Percentiles rank a stretch among this genome's conserved stretches.
phyloP scores from a whole-genome alignment of 2,888 invertebrate species.

The Drosophila mulleri region DNA sequence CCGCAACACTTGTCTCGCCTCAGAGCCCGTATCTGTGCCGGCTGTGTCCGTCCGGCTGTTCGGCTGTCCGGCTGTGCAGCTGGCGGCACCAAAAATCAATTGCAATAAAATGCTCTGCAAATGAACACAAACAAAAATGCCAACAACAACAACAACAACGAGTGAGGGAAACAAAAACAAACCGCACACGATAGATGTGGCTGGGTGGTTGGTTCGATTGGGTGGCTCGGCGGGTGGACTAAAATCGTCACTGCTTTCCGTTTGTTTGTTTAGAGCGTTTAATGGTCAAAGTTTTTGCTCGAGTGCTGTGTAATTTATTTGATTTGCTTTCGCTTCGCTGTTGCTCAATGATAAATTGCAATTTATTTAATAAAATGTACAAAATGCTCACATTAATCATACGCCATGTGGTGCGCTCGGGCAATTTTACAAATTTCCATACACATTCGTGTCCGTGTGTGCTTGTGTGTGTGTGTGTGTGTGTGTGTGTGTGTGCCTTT shows the following conservation, averaged over 20 bases:
- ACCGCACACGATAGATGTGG: not conserved
- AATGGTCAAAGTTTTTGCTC: slow-evolving; percentile 67
- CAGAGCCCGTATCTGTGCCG: slow-evolving; percentile 15
- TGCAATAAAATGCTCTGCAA: slow-evolving; percentile 71
- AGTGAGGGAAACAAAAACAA: not conserved
- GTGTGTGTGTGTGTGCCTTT: not conserved
- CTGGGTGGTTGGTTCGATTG: not conserved
- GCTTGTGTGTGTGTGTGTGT: not conserved
- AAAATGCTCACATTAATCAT: slow-evolving; percentile 69
- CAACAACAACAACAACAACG: slow-evolving; percentile 23
- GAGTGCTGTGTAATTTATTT: slow-evolving; percentile 67
- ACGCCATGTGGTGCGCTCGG: slow-evolving; percentile 69
- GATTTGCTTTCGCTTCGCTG: slow-evolving; percentile 53
- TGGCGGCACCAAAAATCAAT: slow-evolving; percentile 79
- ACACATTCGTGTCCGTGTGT: not conserved
- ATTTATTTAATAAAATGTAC: slow-evolving; percentile 72
- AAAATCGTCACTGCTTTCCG: slow-evolving; percentile 54
- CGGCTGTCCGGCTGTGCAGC: slow-evolving; percentile 59
- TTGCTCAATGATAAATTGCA: slow-evolving; percentile 67
- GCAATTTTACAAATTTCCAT: slow-evolving; percentile 31
- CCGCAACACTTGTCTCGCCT: slow-evolving; percentile 70
- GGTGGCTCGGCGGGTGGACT: not conserved
- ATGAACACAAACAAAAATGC: slow-evolving; percentile 53
- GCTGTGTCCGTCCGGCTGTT: slow-evolving; percentile 5
- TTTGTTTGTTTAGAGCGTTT: slow-evolving; percentile 65